Evolutionary conservation across 2,888 invertebrate genomes (phyloP), one percentile per base, ranked within the genome.

Genomic region (Lumbricus terrestris): DNA sequence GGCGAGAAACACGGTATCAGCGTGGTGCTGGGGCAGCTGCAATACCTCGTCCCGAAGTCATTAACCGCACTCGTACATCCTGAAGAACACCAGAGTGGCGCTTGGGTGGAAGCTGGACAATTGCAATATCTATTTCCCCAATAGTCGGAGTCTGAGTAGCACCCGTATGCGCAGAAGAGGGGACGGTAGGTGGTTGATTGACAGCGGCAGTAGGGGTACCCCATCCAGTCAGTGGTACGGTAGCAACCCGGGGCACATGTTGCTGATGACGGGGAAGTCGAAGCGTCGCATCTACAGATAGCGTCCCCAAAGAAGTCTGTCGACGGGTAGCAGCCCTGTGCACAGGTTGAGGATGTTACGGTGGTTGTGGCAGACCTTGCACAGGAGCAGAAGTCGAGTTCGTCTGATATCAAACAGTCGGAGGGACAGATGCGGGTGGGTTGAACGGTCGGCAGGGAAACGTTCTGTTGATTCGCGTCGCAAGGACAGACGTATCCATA

Each of bases 401-500:
- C 35, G 20, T 13, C 13, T 15, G 33, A 23, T 23, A 18, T 34
- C 23, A 33, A 11, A 35, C 85, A 85, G 85, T 35, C 35, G 35
- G 37, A 0, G 18, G 85, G 85, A 23, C 85, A 85, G 35, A 0
- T 37, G 85, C 35, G n/a, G n/a, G 8, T n/a, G n/a, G 69, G 69
- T 69, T n/a, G 69, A 69, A 11, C 69, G 29, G 69, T 69, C 69
- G 69, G 69, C 8, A 69, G 16, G 13, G 69, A 69, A n/a, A n/a
- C n/a, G n/a, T 69, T 69, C 0, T 0, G 0, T 29, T 29, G 69
- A 54, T 29, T 23, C 5, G 54, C 3, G 69, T 69, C 69, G 8
- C 69, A 69, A n/a, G 69, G n/a, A 69, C 69, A 69, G n/a, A n/a
- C 69, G 69, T 69, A 69, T 69, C 69, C 69, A n/a, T 69, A 69